Evolutionary conservation across 1,140 invertebrate genomes (phyloP), one percentile per base, ranked within the genome.

Genomic region (Lamellibrachia luymesi): DNA sequence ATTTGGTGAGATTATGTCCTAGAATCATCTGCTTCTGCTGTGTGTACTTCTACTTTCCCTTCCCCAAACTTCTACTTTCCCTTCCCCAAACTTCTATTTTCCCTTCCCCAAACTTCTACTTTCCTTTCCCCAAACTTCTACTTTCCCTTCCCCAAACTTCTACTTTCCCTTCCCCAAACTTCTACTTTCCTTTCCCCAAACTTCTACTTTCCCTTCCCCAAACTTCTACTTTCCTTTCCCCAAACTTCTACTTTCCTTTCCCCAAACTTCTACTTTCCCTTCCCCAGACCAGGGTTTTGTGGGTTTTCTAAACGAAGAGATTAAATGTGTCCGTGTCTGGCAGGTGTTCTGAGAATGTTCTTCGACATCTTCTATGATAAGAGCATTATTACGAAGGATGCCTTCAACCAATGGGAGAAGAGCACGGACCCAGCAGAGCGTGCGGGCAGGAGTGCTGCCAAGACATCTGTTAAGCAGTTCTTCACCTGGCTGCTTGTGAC

Each of bases 311-410:
- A 51, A 92, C 2, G 92, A 4, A 90, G 92, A 38, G 5, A n/a
- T 2, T 56, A 92, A n/a, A n/a, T 64, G 51, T 91, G 38, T 93
- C 1, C 1, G 5, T 80, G 17, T 80, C 38, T 93, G 38, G 0
- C 94, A 97, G 97, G 97, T 94, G 94, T 97, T 80, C 95, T 97
- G 80, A 94, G 96, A 7, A 94, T 95, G 93, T 97, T 97, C 93
- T 97, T 97, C 95, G 96, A 97, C 91, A 95, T 95, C 22, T 95
- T 97, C n/a, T 97, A 96, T 93, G 97, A 97, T 94, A 96, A 97
- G 93, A 97, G 97, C 94, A 95, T 97, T 91, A 97, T 97, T 94
- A 97, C 97, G 91, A 97, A 97, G 94, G 97, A 97, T 93, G 96
- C 97, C 92, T 97, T 97, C 94, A 95, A 97, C 80, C 95, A 97